Base-by-base conservation (phyloP, 2,888 invertebrate genomes). In the Cryptus armator region DNA sequence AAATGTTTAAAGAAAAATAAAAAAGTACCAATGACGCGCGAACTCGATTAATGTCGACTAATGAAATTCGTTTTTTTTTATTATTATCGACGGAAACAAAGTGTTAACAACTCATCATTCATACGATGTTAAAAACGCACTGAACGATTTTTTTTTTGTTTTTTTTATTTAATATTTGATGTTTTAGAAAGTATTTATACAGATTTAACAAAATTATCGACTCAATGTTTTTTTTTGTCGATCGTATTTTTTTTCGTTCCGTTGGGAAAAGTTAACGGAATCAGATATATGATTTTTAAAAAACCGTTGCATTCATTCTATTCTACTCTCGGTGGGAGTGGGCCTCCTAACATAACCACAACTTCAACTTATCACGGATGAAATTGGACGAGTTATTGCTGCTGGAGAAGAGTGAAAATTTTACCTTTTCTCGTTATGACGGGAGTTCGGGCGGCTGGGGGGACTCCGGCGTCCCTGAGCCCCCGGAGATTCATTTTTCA, bases 401-500 rank as follows among this genome's bases (percentile, higher is more conserved):
- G 37, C 6, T 16, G 56, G 12, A 24, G 62, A 37, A 16, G 43
- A 81, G 84, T 77, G 81, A 87, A 89, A 90, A 86, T 87, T 88
- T 9, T 78, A 81, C 80, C 87, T 78, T 85, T 79, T 75, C 16
- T 51, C 83, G 24, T 88, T 90, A 90, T 89, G 89, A 90, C 87
- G 88, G 88, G 90, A 90, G 88, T 89, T 88, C 87, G 86, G 87
- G 87, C 86, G 78, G 78, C 84, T 88, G 78, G 64, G 82, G 76
- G 19, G 53, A 53, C 68, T 53, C 3, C 24, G 3, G 85, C 83
- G 89, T 84, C 88, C 88, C 90, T 89, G 89, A 90, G 89, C 86
- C 87, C 88, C 86, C 77, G 87, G 87, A 88, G 90, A 91, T 91
- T 91, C 91, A 91, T 91, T 91, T 91, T 91, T 91, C 91, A 91